phyloP scores from a whole-genome alignment of 2,113 vertebrate species.

The cat (Felis catus) region F.catus_Fca126_mat1.0 CM031412.1:45680001-45680500 shows the following conservation, averaged over 20 bases:
- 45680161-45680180: conserved; percentile 34
- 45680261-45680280: conserved; percentile 22
- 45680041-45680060: conserved; percentile 44
- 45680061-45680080: conserved; percentile 46
- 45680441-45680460: neutral
- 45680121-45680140: conserved; percentile 26
- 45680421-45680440: neutral
- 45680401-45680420: neutral
- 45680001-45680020: neutral
- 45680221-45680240: conserved; percentile 65
- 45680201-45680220: conserved; percentile 61
- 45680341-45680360: neutral
- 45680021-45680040: conserved; percentile 51
- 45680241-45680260: conserved; percentile 61
- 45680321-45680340: conserved; percentile 29
- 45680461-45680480: neutral
- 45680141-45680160: conserved; percentile 60
- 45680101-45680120: conserved; percentile 51
- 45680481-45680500: neutral
- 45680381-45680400: neutral
- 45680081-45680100: conserved; percentile 59
- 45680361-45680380: neutral
- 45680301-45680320: neutral
- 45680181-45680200: conserved; percentile 56
- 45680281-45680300: conserved; percentile 26